Evolutionary conservation across 92 coral and sea anemone species (phyloP).

Genomic region (Epizoanthus scotinus): DNA sequence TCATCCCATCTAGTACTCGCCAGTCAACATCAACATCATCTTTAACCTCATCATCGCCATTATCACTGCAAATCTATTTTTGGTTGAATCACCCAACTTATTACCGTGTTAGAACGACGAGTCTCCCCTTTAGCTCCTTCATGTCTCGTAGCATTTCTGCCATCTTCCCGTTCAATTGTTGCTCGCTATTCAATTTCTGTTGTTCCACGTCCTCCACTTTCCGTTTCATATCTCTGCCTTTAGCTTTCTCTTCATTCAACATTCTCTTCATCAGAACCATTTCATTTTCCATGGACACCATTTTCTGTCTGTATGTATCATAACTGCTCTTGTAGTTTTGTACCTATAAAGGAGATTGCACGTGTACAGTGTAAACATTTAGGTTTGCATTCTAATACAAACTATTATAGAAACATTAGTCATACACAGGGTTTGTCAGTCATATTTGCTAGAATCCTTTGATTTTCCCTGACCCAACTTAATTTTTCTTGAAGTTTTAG

Average conservation of each 20-base stretch:
- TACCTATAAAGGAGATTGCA: slow-evolving; percentile 44
- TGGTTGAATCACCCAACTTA: not conserved
- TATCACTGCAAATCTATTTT: not conserved
- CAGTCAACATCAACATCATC: not conserved
- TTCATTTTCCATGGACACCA: slow-evolving; percentile 81
- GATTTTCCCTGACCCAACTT: too few relatives aligned
- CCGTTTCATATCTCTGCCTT: slow-evolving; percentile 73
- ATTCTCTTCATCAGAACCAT: slow-evolving; percentile 78
- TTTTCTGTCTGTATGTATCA: slow-evolving; percentile 83
- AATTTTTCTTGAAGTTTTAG: too few relatives aligned
- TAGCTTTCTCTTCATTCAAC: slow-evolving; percentile 75
- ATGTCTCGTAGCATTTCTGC: slow-evolving; percentile 65
- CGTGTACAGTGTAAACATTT: not conserved
- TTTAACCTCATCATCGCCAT: not conserved
- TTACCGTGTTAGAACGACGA: slow-evolving; percentile 78
- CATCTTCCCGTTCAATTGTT: slow-evolving; percentile 59
- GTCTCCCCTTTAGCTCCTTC: slow-evolving; percentile 74
- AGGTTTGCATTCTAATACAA: not conserved
- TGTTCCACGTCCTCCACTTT: slow-evolving; percentile 66
- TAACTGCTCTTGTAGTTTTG: slow-evolving; percentile 78
- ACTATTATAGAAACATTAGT: too few relatives aligned
- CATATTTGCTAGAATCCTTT: too few relatives aligned
- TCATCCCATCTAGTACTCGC: not conserved
- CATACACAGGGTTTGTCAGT: too few relatives aligned
- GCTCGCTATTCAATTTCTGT: slow-evolving; percentile 63